A percentile compares a stretch with the other conserved stretches of the same genome.
These are phyloP conservation scores for Lepidotrigona ventralis DNA, from an alignment of 1,140 invertebrate genomes.

Conservation along the genomic window DNA sequence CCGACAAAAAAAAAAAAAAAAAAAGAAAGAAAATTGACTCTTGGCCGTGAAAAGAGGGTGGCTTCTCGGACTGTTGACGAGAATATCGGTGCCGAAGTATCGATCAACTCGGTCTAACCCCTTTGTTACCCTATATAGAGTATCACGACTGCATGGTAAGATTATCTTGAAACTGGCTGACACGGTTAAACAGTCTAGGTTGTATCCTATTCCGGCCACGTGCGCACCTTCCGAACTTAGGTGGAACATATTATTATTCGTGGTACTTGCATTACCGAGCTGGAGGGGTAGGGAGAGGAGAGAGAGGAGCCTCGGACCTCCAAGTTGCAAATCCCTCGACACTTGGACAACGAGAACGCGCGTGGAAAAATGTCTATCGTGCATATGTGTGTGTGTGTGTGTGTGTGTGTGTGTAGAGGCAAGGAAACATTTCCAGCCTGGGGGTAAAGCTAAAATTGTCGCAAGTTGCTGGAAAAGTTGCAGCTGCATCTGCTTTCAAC, in stretches of 20 bases:
- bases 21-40: no score
- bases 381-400: not conserved
- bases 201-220: not conserved
- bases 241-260: conserved; percentile 22
- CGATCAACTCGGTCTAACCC: not conserved
- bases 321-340: conserved; percentile 6
- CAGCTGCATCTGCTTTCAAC: conserved; percentile 18
- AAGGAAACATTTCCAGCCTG: no score
- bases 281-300: no score
- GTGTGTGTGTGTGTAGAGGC: no score
- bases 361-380: conserved; percentile 33
- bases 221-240: conserved; percentile 1
- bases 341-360: not conserved
- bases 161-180: conserved; percentile 12
- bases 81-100: not conserved
- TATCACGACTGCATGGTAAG: not conserved
- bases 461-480: conserved; percentile 8
- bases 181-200: not conserved
- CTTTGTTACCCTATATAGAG: not conserved
- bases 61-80: not conserved
- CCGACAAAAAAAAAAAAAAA: no score
- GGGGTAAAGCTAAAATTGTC: conserved; percentile 3
- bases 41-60: no score
- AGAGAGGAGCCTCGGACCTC: not conserved
- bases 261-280: conserved; percentile 2